These are phyloP conservation scores for Antheraea pernyi DNA, from an alignment of 1,140 invertebrate genomes.

Conservation along the genomic window DNA sequence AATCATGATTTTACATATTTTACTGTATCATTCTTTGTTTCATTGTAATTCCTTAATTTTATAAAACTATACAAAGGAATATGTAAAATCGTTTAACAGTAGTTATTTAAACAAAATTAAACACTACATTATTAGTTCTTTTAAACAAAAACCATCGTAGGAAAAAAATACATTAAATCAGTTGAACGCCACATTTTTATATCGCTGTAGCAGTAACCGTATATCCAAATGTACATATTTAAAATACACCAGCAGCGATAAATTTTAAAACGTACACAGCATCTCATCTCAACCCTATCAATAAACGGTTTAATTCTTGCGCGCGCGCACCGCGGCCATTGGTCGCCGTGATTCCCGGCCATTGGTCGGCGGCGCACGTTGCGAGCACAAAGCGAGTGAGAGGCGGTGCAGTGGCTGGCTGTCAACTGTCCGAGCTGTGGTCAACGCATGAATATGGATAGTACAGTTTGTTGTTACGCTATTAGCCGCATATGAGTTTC, in stretches of 20 bases:
- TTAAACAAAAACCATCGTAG: not conserved
- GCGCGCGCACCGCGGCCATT: slow-evolving; percentile 50
- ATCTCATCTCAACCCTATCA: slow-evolving; percentile 37
- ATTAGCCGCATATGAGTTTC: not conserved
- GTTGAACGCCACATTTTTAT: too few species aligned
- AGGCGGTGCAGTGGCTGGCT: slow-evolving; percentile 51
- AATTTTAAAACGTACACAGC: slow-evolving; percentile 7
- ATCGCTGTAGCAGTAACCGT: not conserved
- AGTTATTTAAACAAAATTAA: too few species aligned
- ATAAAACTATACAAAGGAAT: too few species aligned
- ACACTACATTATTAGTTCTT: too few species aligned
- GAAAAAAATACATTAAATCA: not conserved
- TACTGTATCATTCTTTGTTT: too few species aligned
- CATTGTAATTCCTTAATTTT: too few species aligned
- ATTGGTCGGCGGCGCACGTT: slow-evolving; percentile 43
- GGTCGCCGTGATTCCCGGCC: slow-evolving; percentile 39
- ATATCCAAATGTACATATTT: slow-evolving; percentile 2
- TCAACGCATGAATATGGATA: slow-evolving; percentile 53
- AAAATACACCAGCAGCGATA: not conserved
- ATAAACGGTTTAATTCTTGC: slow-evolving; percentile 48
- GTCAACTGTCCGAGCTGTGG: slow-evolving; percentile 44
- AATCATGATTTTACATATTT: too few species aligned
- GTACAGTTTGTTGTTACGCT: slow-evolving; percentile 6
- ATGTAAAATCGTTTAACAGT: too few species aligned
- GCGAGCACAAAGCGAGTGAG: slow-evolving; percentile 55